Evolutionary conservation across 1,140 invertebrate species (phyloP).

Genomic region (Magallana ariakensis): DNA sequence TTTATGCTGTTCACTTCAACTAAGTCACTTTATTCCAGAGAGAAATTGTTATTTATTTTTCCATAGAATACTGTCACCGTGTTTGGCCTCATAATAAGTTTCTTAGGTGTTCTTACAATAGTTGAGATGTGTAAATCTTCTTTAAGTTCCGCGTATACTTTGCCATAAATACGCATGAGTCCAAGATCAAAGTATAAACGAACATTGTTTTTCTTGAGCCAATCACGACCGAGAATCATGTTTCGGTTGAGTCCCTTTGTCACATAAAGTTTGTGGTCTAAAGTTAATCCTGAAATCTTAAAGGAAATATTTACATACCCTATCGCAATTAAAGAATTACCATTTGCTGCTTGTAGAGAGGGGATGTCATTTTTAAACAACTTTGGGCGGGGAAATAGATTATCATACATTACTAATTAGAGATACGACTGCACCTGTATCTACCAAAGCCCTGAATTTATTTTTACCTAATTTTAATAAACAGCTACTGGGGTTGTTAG

Average conservation of each 20-base stretch:
- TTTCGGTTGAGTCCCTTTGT: conserved; percentile 44
- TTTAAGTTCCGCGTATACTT: conserved; percentile 50
- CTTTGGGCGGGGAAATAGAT: neutral
- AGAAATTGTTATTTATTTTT: neutral
- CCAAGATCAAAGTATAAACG: neutral
- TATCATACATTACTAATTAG: neutral
- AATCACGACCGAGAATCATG: conserved; percentile 46
- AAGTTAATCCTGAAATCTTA: neutral
- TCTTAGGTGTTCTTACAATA: conserved; percentile 7
- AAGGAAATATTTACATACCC: neutral
- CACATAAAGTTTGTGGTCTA: neutral
- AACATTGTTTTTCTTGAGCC: neutral
- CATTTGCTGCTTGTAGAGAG: neutral
- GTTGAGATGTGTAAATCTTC: conserved; percentile 49
- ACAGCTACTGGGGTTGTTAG: too few relatives aligned
- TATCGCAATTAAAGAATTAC: neutral
- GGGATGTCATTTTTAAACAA: neutral
- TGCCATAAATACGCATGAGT: conserved; percentile 28
- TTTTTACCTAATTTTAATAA: too few relatives aligned
- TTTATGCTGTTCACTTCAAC: neutral
- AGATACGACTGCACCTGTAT: neutral
- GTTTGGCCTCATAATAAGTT: conserved; percentile 42
- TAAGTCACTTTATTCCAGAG: neutral
- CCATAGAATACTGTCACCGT: conserved; percentile 35
- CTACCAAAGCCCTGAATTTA: neutral